Percentiles rank a stretch among this genome's conserved stretches.
Conservation (phyloP, 2,797 vertebrate genomes). For the Todus mexicanus region DNA sequence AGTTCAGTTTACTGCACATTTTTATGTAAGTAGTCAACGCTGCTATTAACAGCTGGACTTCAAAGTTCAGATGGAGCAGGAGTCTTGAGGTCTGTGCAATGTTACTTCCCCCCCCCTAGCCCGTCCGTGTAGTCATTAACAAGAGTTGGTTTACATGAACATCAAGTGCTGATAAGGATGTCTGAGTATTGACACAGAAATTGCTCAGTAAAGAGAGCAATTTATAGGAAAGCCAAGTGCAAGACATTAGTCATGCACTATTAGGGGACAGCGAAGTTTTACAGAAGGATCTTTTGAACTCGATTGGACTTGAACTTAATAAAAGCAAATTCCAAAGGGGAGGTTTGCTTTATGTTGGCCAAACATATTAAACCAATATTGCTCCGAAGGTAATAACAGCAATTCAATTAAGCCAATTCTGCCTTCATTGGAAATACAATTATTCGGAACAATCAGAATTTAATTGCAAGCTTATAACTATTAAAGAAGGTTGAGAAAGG, state of each 20-base stretch:
- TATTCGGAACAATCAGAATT: neutral
- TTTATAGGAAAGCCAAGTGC: slow-evolving; percentile 66
- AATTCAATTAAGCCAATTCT: slow-evolving; percentile 27
- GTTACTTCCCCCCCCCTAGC: neutral
- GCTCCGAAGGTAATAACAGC: slow-evolving; percentile 4
- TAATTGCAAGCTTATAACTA: neutral
- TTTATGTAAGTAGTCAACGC: slow-evolving; percentile 34
- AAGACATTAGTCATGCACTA: slow-evolving; percentile 71
- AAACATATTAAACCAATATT: neutral
- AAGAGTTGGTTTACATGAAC: slow-evolving; percentile 66
- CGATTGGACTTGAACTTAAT: slow-evolving; percentile 59
- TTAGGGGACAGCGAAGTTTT: slow-evolving; percentile 53
- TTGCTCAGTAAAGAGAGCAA: slow-evolving; percentile 52
- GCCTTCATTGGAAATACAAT: slow-evolving; percentile 1
- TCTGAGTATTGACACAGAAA: slow-evolving; percentile 65
- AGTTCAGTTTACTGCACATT: neutral
- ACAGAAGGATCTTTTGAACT: slow-evolving; percentile 53
- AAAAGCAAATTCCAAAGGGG: slow-evolving; percentile 22
- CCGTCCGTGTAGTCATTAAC: slow-evolving; percentile 30
- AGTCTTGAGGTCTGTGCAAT: slow-evolving; percentile 45
- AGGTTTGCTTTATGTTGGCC: neutral
- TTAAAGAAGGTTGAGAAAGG: neutral
- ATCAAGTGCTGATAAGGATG: slow-evolving; percentile 67
- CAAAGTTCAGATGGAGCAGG: slow-evolving; percentile 52
- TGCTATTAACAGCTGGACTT: slow-evolving; percentile 66